These are phyloP conservation scores for Lepus timidus DNA, from an alignment of 2,113 vertebrate species.

Conservation along the genomic window DNA sequence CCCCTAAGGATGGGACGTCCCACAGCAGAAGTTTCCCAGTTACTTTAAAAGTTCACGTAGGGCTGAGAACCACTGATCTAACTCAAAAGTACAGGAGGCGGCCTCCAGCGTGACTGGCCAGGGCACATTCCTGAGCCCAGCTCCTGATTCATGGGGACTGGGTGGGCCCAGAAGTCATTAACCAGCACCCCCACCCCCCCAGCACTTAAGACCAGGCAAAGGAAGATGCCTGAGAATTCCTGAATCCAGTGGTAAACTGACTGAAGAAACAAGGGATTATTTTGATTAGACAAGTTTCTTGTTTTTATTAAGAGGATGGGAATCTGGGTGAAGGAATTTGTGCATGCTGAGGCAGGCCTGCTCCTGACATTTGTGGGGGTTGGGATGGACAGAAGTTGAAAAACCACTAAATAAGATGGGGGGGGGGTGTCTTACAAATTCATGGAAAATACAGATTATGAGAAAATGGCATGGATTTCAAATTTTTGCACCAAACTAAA, in stretches of 20 bases:
- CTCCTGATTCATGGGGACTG: background rate
- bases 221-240: background rate
- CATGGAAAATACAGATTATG: too few relatives aligned
- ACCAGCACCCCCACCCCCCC: background rate
- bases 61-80: background rate
- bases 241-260: background rate
- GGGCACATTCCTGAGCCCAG: background rate
- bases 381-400: background rate
- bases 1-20: background rate
- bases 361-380: background rate
- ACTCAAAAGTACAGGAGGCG: background rate
- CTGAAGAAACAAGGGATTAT: background rate
- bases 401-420: background rate
- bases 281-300: conserved; percentile 39
- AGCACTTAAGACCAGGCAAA: background rate
- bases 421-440: too few relatives aligned
- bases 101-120: background rate
- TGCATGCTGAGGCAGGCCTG: background rate
- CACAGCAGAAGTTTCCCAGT: background rate
- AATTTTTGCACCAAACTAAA: too few relatives aligned
- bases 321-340: conserved; percentile 34
- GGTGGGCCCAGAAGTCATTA: background rate
- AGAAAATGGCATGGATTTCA: too few relatives aligned
- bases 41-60: conserved; percentile 47
- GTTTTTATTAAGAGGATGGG: background rate